phyloP scores from a whole-genome alignment of 2,797 vertebrate species.

The Hoplostethus atlanticus region DNA sequence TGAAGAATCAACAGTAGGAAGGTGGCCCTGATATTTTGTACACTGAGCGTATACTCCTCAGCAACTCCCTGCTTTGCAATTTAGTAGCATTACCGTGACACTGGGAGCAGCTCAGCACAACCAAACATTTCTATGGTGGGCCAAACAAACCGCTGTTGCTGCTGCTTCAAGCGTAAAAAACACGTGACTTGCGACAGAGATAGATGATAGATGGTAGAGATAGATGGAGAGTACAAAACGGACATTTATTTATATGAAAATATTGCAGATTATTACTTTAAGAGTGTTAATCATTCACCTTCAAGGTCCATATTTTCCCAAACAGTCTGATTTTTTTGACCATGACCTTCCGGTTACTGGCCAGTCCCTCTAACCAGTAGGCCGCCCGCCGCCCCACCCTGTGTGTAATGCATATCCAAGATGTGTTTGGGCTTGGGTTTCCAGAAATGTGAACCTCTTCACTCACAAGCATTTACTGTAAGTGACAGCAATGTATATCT shows the following conservation, averaged over 20 bases:
- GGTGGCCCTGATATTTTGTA: not conserved
- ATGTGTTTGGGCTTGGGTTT: conserved; percentile 6
- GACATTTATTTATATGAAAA: too few relatives aligned
- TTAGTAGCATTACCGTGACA: too few relatives aligned
- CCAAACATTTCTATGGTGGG: too few relatives aligned
- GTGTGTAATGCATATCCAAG: not conserved
- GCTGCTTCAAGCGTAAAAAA: too few relatives aligned
- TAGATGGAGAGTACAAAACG: too few relatives aligned
- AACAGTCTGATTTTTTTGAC: not conserved
- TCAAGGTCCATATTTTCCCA: not conserved
- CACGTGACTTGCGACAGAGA: too few relatives aligned
- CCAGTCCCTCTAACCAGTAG: not conserved
- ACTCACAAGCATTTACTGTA: conserved; percentile 26
- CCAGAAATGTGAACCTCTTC: conserved; percentile 9
- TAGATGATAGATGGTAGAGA: too few relatives aligned
- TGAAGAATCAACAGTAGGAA: not conserved
- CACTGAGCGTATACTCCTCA: too few relatives aligned
- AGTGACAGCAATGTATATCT: conserved; percentile 7
- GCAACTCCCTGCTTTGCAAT: too few relatives aligned
- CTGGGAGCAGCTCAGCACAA: too few relatives aligned
- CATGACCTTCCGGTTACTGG: conserved; percentile 1
- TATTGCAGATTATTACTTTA: too few relatives aligned
- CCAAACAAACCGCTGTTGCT: too few relatives aligned
- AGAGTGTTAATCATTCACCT: not conserved
- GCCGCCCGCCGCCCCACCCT: not conserved